Evolutionary conservation across 2,888 invertebrate genomes (phyloP).

Genomic region (Campoplex capitator): DNA sequence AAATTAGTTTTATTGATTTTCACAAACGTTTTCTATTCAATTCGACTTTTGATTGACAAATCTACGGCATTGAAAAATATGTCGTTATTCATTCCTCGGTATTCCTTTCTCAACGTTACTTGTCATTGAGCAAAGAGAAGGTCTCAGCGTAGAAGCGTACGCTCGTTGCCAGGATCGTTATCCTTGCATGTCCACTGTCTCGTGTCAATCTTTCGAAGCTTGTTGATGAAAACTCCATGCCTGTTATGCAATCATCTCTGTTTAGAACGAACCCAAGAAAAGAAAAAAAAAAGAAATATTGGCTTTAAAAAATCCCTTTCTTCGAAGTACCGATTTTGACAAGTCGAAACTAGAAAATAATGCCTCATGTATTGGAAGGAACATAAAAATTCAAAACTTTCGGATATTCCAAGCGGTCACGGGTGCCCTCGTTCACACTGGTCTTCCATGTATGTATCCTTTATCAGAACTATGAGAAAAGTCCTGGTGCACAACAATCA

Average conservation of each 20-base stretch:
- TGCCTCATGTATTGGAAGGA: too few species aligned
- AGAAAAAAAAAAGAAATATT: too few species aligned
- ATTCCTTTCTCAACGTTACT: too few species aligned
- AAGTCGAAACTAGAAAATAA: too few species aligned
- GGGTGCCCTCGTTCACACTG: too few species aligned
- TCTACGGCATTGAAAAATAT: too few species aligned
- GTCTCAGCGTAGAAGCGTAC: background rate
- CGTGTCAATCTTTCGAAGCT: background rate
- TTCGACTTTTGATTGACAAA: background rate
- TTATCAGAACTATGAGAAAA: constrained; percentile 49
- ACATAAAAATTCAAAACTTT: too few species aligned
- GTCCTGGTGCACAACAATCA: constrained; percentile 56
- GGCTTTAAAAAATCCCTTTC: too few species aligned
- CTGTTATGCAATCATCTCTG: background rate
- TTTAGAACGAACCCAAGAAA: background rate
- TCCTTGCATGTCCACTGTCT: background rate
- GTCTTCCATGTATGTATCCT: background rate
- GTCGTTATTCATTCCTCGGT: background rate
- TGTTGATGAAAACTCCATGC: background rate
- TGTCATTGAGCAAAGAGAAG: background rate
- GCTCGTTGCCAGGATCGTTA: background rate
- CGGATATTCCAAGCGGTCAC: too few species aligned
- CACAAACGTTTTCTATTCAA: background rate
- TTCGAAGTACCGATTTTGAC: too few species aligned
- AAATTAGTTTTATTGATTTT: background rate